Evolutionary conservation across 2,888 invertebrate species (phyloP).

Genomic region (Orthosia gothica): DNA sequence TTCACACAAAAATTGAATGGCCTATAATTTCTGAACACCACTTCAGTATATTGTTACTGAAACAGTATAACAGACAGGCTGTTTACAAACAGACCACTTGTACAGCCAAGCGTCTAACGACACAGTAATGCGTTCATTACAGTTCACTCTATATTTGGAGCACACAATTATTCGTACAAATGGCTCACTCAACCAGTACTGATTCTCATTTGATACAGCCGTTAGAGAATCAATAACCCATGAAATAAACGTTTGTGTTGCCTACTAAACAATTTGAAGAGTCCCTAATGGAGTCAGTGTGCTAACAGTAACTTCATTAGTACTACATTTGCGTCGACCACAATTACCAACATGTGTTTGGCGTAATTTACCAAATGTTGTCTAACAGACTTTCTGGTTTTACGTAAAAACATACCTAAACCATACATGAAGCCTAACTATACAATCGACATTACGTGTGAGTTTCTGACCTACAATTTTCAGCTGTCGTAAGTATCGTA

Average conservation of each 20-base stretch:
- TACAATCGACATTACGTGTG: too few relatives aligned
- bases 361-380: conserved; percentile 21
- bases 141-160: conserved; percentile 57
- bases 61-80: not conserved
- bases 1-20: not conserved
- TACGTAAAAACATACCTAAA: not conserved
- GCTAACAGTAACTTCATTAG: conserved; percentile 40
- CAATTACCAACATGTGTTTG: conserved; percentile 27
- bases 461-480: not conserved
- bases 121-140: conserved; percentile 60
- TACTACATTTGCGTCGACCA: conserved; percentile 30
- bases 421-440: too few relatives aligned
- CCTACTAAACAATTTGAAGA: conserved; percentile 48
- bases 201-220: conserved; percentile 62
- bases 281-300: conserved; percentile 43
- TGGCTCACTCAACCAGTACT: conserved; percentile 59
- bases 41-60: not conserved
- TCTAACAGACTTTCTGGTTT: not conserved
- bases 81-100: conserved; percentile 38
- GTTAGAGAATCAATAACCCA: conserved; percentile 64
- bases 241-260: conserved; percentile 59
- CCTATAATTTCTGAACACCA: not conserved
- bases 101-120: conserved; percentile 43
- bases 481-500: too few relatives aligned
- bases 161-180: conserved; percentile 59